Evolutionary conservation across 2,888 invertebrate genomes (phyloP).

Genomic region (Mechanitis messenoides): DNA sequence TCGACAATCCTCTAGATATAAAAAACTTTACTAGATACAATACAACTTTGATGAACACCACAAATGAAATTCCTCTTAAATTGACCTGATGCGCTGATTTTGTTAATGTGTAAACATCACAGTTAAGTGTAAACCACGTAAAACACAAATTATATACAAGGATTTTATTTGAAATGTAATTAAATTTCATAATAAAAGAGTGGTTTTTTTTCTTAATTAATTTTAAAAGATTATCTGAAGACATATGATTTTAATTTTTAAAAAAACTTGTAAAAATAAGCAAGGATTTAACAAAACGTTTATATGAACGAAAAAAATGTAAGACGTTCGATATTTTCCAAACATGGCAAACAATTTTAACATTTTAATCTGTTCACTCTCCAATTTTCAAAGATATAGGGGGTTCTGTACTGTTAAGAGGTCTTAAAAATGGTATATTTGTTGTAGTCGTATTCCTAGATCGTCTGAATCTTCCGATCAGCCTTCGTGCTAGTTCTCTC

Average conservation of each 20-base stretch:
- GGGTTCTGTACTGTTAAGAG: conserved; percentile 40
- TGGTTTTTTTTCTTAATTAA: no score
- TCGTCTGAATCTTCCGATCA: conserved; percentile 60
- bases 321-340: no score
- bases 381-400: conserved; percentile 16
- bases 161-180: neutral
- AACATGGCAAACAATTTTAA: neutral
- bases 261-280: no score
- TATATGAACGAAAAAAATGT: no score
- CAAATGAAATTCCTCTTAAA: conserved; percentile 12
- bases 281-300: no score
- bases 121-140: neutral
- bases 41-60: conserved; percentile 8
- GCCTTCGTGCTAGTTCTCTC: conserved; percentile 52
- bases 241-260: no score
- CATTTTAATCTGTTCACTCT: neutral
- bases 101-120: neutral
- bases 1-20: conserved; percentile 30
- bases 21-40: conserved; percentile 27
- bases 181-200: neutral
- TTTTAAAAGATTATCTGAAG: no score
- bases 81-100: neutral
- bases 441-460: conserved; percentile 47
- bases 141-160: neutral
- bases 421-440: conserved; percentile 45